Evolutionary conservation across 1,140 invertebrate genomes (phyloP).

Genomic region (Oryctes rhinoceros): DNA sequence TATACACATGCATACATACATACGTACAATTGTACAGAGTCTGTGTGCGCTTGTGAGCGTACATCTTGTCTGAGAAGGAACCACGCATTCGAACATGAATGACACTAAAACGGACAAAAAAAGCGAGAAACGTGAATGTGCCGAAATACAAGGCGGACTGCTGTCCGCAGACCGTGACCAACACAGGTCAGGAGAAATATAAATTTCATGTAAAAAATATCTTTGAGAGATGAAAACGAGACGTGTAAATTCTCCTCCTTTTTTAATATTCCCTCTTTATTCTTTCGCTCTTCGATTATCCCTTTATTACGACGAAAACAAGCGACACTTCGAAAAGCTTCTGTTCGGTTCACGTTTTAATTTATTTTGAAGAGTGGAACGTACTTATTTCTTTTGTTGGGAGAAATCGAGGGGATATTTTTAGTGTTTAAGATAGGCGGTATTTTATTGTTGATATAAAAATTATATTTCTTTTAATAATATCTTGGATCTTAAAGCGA

Average conservation of each 20-base stretch:
- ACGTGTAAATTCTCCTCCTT: not conserved
- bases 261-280: not conserved
- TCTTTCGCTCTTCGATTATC: not conserved
- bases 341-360: no score
- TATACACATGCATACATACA: not conserved
- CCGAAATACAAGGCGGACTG: slow-evolving; percentile 30
- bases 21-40: not conserved
- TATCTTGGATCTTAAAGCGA: no score
- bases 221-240: not conserved
- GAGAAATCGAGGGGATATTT: no score
- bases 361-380: no score
- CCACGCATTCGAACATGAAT: slow-evolving; percentile 31
- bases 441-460: no score
- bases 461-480: no score
- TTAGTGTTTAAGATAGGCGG: no score
- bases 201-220: slow-evolving; percentile 23
- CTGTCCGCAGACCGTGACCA: slow-evolving; percentile 15
- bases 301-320: no score
- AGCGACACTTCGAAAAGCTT: no score
- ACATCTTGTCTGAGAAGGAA: slow-evolving; percentile 29
- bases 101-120: slow-evolving; percentile 31
- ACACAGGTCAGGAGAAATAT: slow-evolving; percentile 32
- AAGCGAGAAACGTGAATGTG: slow-evolving; percentile 24
- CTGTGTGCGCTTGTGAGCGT: not conserved
- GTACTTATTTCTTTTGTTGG: no score